phyloP scores from a whole-genome alignment of 2,888 invertebrate species.

The Cheilosia vernalis region DNA sequence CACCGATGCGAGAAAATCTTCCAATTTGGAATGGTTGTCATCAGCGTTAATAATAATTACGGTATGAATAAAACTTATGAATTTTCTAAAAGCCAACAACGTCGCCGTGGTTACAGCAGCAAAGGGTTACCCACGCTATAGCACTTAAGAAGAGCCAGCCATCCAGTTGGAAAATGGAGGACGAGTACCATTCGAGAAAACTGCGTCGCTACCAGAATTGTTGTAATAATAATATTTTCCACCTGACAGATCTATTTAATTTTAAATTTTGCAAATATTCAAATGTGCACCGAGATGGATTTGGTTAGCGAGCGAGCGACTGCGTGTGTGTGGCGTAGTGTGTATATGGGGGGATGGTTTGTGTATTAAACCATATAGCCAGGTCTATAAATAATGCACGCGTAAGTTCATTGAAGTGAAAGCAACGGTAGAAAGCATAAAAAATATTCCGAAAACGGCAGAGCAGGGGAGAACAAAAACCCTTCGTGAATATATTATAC shows the following conservation, averaged over 20 bases:
- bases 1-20: conserved; percentile 59
- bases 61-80: conserved; percentile 63
- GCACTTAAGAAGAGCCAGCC: neutral
- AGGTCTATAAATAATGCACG: conserved; percentile 63
- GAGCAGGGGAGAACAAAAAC: conserved; percentile 35
- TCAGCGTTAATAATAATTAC: conserved; percentile 72
- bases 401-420: conserved; percentile 69
- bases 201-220: conserved; percentile 38
- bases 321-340: conserved; percentile 5
- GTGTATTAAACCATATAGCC: conserved; percentile 41
- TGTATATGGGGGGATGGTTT: neutral
- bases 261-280: conserved; percentile 63
- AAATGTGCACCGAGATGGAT: conserved; percentile 22
- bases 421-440: conserved; percentile 50
- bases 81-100: conserved; percentile 41
- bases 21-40: conserved; percentile 68
- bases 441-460: conserved; percentile 12
- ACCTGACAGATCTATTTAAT: conserved; percentile 71
- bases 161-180: neutral
- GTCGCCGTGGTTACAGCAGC: neutral
- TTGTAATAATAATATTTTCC: conserved; percentile 63
- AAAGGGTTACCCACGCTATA: conserved; percentile 10
- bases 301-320: neutral
- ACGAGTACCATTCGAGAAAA: neutral
- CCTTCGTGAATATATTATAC: conserved; percentile 67